Evolutionary conservation across 2,888 invertebrate species (phyloP), one percentile per base, ranked within the genome.

Genomic region (Ligdia adustata): DNA sequence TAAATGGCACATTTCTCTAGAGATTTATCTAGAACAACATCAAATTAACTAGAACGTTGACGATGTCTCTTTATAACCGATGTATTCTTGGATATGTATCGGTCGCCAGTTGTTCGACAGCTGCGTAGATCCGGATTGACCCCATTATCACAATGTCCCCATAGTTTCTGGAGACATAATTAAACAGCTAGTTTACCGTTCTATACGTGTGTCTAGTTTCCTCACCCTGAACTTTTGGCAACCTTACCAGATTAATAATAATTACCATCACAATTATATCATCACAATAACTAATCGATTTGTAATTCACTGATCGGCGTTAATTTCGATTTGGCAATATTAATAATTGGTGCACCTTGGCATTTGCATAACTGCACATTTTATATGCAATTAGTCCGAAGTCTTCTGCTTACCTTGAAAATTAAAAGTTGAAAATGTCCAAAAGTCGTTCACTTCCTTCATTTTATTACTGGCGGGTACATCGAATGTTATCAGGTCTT

Each of bases 71-170:
- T 75, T 79, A 73, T 75, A 78, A 62, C 76, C 65, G 69, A 75
- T 81, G 75, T 84, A 83, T 83, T 85, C 77, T 79, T 71, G 79
- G 81, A 79, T 70, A 64, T 62, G 74, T 72, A 77, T 75, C 74
- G 75, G 75, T 73, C 71, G 66, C 66, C 45, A 60, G 71, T 65
- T 77, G 77, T 83, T 85, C 84, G 80, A 85, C 83, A 84, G 80
- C 79, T 77, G 83, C 73, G 65, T 67, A 71, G 68, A 69, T 64
- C 65, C 66, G 60, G 70, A 64, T 64, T 69, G 85, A 68, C 83
- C 82, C 68, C 72, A 72, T 73, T 82, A 69, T 66, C 40, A 46
- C 42, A 42, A 49, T 47, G 44, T 54, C 52, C 48, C 55, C 1
- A 50, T 47, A 52, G 29, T 52, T 40, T 53, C 53, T 46, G 38